Evolutionary conservation across 2,797 vertebrate genomes (phyloP), one percentile per base, ranked within the genome.

Genomic region (Chrysocyon brachyurus): DNA sequence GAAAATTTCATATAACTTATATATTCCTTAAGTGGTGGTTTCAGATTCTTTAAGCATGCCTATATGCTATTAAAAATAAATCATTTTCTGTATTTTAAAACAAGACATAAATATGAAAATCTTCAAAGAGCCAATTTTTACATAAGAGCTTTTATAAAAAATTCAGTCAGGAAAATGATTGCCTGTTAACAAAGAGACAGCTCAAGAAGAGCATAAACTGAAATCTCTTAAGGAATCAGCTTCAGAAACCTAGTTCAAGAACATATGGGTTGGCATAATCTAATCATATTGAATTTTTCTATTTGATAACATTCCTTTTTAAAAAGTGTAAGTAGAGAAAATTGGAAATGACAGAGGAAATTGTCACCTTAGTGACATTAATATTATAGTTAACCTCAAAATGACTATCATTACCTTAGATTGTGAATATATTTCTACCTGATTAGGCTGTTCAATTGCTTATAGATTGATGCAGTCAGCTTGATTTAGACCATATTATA

Each of bases 191-290:
- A 98, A 98, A 90, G 56, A 96, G 95, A 83, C 84, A 96, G 66
- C 92, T 96, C 91, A 95, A 91, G 96, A 93, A 98, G 97, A 98
- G 90, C 0, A 73, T 94, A 97, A 97, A 96, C 96, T 96, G 88
- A 97, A 97, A 88, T 79, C 75, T 82, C 83, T 63, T 72, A 54
- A 95, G 84, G 90, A 97, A 19, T 3, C 6, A 68, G 61, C 46
- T 56, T 97, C 89, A 91, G 94, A 81, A 95, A 85, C n/a, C 15
- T 54, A 70, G 36, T 90, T 89, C 90, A 98, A 70, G 28, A 91
- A 82, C 0, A 28, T 87, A 79, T 61, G 96, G 40, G 31, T 79
- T 96, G 75, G 11, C 68, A 91, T 87, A 94, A 63, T 49, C 9
- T 89, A 84, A 94, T 96, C 36, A 11, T n/a, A 94, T 75, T 40